Percentiles rank a stretch among this genome's conserved stretches.
Conservation (phyloP, 2,113 vertebrate species). For the Clarias magur region DNA sequence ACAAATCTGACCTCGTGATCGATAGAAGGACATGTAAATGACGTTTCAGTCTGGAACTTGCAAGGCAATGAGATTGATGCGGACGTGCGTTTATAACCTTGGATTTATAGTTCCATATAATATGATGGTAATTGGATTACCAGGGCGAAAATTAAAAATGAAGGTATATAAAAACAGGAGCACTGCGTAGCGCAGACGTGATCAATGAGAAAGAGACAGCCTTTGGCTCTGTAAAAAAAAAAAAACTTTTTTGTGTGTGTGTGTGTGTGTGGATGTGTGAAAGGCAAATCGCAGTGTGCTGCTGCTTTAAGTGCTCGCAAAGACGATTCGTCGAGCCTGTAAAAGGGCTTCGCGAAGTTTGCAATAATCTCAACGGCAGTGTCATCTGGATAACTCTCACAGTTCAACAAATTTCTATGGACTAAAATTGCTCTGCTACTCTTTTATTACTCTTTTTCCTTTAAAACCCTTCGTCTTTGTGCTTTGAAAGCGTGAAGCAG, state of each 20-base stretch:
- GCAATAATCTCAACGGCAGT: constrained; percentile 41
- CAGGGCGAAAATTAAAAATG: background rate
- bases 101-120: background rate
- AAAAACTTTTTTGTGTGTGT: background rate
- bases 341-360: background rate
- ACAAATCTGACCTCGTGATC: background rate
- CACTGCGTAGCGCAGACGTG: background rate
- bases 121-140: constrained; percentile 25
- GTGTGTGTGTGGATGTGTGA: background rate
- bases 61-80: background rate
- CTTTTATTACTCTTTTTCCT: background rate
- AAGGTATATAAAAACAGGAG: background rate
- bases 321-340: background rate
- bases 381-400: background rate
- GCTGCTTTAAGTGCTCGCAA: constrained; percentile 41
- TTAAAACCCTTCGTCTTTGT: constrained; percentile 4
- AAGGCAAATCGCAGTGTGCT: constrained; percentile 14
- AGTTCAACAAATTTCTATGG: background rate
- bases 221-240: constrained; percentile 2
- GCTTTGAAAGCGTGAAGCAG: constrained; percentile 34
- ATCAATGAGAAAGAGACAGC: background rate
- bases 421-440: background rate
- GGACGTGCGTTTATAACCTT: constrained; percentile 21
- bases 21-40: background rate
- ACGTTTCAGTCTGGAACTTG: background rate